Conservation (phyloP, 2,797 vertebrate genomes). For the Tangara arthus region DNA sequence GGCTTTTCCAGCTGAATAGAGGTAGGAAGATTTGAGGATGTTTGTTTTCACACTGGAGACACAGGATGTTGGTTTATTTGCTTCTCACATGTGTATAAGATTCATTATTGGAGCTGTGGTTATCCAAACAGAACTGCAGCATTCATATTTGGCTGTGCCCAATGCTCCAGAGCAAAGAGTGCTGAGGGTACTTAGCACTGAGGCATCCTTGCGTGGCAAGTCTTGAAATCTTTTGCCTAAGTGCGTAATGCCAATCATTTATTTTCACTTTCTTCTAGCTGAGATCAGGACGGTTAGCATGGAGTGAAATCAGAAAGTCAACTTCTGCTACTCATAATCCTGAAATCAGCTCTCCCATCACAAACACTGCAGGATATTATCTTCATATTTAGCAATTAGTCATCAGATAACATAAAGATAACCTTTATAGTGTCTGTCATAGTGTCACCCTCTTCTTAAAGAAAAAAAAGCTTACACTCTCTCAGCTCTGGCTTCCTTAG, state of each 20-base stretch:
- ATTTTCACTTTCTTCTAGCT: background rate
- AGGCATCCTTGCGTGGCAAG: background rate
- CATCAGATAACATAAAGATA: background rate
- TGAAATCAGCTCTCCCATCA: background rate
- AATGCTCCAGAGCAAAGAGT: background rate
- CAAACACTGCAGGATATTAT: background rate
- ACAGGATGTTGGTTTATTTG: background rate
- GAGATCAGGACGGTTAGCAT: background rate
- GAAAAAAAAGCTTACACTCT: accelerated
- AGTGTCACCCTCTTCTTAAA: background rate
- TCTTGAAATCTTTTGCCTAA: background rate
- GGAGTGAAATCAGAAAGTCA: background rate
- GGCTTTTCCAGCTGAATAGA: background rate
- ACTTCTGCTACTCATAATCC: background rate
- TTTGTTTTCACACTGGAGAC: background rate
- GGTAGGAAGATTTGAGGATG: background rate
- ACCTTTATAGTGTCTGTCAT: background rate
- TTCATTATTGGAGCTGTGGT: background rate
- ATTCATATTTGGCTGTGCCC: background rate
- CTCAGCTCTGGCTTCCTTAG: background rate
- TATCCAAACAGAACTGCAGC: background rate
- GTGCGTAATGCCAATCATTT: background rate
- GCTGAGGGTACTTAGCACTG: background rate
- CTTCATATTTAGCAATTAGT: background rate
- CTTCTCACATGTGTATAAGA: background rate